Evolutionary conservation across 2,797 vertebrate species (phyloP), one percentile per base, ranked within the genome.

Genomic region (Dendrocincla tyrannina): DNA sequence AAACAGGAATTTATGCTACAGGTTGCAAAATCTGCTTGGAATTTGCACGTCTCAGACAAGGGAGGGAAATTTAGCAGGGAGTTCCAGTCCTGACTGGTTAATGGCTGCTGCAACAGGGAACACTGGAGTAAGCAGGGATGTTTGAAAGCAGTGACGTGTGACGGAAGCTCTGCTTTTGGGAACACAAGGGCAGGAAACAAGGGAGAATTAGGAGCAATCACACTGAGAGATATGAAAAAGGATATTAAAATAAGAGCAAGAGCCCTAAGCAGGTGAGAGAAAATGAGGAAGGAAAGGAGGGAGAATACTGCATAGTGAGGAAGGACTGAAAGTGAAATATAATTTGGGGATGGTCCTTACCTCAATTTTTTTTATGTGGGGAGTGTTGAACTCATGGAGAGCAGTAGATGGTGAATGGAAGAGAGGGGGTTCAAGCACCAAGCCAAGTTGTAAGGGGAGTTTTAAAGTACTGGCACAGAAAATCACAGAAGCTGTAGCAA

Each of bases 21-120:
- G 58, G 55, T 73, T 92, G 81, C 47, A 83, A 80, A 83, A 68
- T 85, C 37, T 80, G 28, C 25, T 84, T 91, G 93, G 76, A 94
- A 74, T 95, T 93, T 91, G 72, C 20, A 70, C 52, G 41, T 28
- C 33, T 84, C 60, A 82, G 64, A 66, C 13, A 73, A 58, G 20
- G 37, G 60, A 77, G 44, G 52, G 60, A 70, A 55, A 77, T 68
- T 70, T 37, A 80, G 35, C 47, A 56, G 73, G 49, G 37, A 83
- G 41, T 88, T 78, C 44, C 41, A 72, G 83, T 68, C 23, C 73
- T 88, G 56, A n/a, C 82, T 64, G 60, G 88, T 80, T 77, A 85
- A 49, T 32, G 82, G 59, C n/a, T 87, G 70, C 84, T 89, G 23
- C 23, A 62, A 7, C 62, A 63, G 50, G 33, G 13, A 55, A 39